phyloP scores from a whole-genome alignment of 2,113 vertebrate genomes.

The Pseudorectes ferrugineus region DNA sequence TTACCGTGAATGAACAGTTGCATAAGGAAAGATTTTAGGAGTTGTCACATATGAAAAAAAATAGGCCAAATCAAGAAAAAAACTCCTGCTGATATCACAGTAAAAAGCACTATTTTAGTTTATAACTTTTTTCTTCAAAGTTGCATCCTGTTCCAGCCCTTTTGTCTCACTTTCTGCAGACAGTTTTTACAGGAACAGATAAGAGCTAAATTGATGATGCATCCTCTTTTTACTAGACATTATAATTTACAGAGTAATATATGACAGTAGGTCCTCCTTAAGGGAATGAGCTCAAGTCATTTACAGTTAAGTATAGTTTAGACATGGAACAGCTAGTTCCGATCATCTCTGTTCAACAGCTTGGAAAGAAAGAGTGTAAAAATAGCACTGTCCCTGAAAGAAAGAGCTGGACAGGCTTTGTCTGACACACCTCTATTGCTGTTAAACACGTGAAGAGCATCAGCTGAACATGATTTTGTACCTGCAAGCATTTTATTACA shows the following conservation, averaged over 20 bases:
- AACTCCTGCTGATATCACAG: neutral
- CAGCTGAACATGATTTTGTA: neutral
- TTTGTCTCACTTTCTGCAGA: neutral
- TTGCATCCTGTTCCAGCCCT: neutral
- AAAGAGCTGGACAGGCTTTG: neutral
- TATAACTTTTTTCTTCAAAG: neutral
- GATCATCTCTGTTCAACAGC: neutral
- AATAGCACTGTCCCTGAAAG: neutral
- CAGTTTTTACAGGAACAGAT: neutral
- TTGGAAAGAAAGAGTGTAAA: neutral
- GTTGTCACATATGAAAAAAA: neutral
- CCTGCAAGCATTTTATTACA: neutral
- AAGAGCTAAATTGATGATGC: neutral
- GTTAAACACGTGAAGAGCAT: neutral
- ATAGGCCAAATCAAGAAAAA: neutral
- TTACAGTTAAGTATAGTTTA: neutral
- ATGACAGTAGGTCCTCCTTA: neutral
- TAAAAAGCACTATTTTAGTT: neutral
- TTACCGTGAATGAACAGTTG: neutral
- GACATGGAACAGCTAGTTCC: neutral
- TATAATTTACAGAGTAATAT: neutral
- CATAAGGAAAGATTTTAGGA: neutral
- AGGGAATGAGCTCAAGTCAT: neutral
- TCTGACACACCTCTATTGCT: neutral
- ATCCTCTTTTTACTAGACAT: neutral